phyloP scores from a whole-genome alignment of 2,888 invertebrate genomes.

The Tromatobia lineatoria region DNA sequence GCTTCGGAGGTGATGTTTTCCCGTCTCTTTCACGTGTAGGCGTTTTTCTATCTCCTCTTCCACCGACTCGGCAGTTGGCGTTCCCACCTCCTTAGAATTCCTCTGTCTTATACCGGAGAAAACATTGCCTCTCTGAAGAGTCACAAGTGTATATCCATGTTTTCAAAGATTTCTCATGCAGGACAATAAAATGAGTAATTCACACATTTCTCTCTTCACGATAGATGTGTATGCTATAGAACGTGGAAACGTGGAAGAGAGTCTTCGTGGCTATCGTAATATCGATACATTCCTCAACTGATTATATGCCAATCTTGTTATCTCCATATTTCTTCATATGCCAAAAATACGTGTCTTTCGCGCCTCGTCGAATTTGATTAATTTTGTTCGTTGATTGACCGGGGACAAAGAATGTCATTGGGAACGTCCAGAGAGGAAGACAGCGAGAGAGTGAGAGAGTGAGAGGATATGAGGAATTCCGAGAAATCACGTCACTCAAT shows the following conservation, averaged over 20 bases:
- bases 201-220: slow-evolving; percentile 45
- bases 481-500: slow-evolving; percentile 19
- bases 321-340: slow-evolving; percentile 7
- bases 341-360: slow-evolving; percentile 1
- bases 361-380: slow-evolving; percentile 14
- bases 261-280: slow-evolving; percentile 7
- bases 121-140: slow-evolving; percentile 33
- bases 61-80: slow-evolving; percentile 18
- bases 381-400: slow-evolving; percentile 7
- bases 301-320: slow-evolving; percentile 35
- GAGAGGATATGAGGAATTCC: slow-evolving; percentile 19
- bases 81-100: slow-evolving; percentile 58
- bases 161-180: slow-evolving; percentile 38
- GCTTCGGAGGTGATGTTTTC: slow-evolving; percentile 30
- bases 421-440: neutral
- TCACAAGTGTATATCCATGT: slow-evolving; percentile 23
- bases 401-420: slow-evolving; percentile 13
- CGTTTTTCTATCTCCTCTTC: slow-evolving; percentile 51
- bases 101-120: slow-evolving; percentile 54
- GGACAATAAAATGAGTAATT: slow-evolving; percentile 47
- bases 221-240: slow-evolving; percentile 22
- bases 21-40: slow-evolving; percentile 61
- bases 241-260: too few species aligned
- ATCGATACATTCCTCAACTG: slow-evolving; percentile 40
- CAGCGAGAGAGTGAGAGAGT: slow-evolving; percentile 5